Evolutionary conservation across 1,140 invertebrate genomes (phyloP).

Genomic region (Calliphora vicina): DNA sequence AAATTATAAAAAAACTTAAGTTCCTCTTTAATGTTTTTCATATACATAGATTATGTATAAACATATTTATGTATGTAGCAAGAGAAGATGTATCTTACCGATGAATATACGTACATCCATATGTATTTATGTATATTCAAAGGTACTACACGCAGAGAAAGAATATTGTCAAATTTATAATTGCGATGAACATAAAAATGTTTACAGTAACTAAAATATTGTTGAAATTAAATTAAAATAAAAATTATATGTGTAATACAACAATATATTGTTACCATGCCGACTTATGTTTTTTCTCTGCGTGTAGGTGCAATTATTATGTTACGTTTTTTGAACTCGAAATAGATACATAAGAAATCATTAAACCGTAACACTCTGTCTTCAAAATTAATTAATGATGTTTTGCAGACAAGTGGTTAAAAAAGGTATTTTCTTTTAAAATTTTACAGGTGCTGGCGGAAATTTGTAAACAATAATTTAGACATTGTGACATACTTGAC

Average conservation of each 20-base stretch:
- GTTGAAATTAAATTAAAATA: too few relatives aligned
- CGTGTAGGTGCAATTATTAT: background rate
- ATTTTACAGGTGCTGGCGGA: background rate
- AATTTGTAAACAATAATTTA: background rate
- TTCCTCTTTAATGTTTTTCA: background rate
- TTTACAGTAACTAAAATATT: too few relatives aligned
- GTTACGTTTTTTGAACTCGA: slow-evolving; percentile 16
- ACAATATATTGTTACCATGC: too few relatives aligned
- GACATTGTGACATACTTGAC: too few relatives aligned
- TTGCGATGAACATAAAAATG: too few relatives aligned
- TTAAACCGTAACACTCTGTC: slow-evolving; percentile 1
- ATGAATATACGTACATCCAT: background rate
- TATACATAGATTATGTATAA: background rate
- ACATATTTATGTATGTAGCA: background rate
- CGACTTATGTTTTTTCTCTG: too few relatives aligned
- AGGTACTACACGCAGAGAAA: too few relatives aligned
- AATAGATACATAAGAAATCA: background rate
- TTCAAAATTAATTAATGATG: slow-evolving; percentile 14
- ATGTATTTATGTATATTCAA: background rate
- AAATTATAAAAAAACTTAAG: background rate
- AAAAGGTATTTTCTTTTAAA: background rate
- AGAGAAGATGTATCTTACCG: background rate
- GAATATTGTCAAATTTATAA: too few relatives aligned
- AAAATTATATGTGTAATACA: too few relatives aligned
- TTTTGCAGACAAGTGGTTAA: background rate